phyloP scores from a whole-genome alignment of 1,140 invertebrate genomes.

The Anadara kagoshimensis region DNA sequence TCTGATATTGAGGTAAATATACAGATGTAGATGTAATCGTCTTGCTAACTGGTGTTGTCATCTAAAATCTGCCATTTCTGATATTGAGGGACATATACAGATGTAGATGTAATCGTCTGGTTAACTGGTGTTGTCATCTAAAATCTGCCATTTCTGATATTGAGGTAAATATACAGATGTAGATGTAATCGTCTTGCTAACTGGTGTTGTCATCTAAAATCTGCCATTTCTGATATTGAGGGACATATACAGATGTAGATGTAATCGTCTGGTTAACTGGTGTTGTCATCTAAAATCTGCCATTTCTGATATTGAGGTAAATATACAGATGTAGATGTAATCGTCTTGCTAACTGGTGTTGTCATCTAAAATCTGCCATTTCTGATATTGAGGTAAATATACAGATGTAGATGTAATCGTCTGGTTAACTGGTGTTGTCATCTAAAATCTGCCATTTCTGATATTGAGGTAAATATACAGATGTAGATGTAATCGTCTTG shows the following conservation, averaged over 20 bases:
- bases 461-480: too few relatives aligned
- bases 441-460: constrained; percentile 97
- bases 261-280: constrained; percentile 97
- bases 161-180: too few relatives aligned
- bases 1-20: constrained; percentile 99
- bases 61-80: constrained; percentile 97
- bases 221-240: constrained; percentile 99
- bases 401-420: constrained; percentile 91
- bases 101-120: constrained; percentile 92
- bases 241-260: too few relatives aligned
- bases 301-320: constrained; percentile 99
- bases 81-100: too few relatives aligned
- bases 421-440: constrained; percentile 99
- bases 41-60: constrained; percentile 99
- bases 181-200: constrained; percentile 94
- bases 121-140: constrained; percentile 98
- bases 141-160: constrained; percentile 99
- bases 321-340: constrained; percentile 94
- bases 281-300: constrained; percentile 96
- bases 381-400: constrained; percentile 99
- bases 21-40: constrained; percentile 91
- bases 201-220: constrained; percentile 97
- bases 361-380: constrained; percentile 95
- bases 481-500: constrained; percentile 92
- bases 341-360: constrained; percentile 98